phyloP scores from a whole-genome alignment of 2,888 invertebrate species.

The Eledone cirrhosa region DNA sequence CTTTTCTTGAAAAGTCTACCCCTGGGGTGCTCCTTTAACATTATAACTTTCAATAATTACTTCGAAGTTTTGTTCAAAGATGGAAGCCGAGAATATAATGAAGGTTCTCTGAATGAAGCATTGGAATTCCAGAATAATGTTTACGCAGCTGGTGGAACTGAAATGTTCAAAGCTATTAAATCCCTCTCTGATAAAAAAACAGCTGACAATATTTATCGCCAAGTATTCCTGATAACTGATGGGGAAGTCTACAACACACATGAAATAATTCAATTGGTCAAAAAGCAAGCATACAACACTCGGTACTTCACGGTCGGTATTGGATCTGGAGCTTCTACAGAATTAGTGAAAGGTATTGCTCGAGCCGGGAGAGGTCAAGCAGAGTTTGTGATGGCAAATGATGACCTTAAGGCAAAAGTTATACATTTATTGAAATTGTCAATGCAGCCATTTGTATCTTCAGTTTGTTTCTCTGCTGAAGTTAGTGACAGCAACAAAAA shows the following conservation, averaged over 20 bases:
- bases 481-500: background rate
- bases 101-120: background rate
- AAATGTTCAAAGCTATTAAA: conserved; percentile 25
- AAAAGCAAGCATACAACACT: conserved; percentile 43
- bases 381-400: conserved; percentile 54
- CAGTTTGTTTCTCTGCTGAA: conserved; percentile 23
- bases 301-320: conserved; percentile 60
- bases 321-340: conserved; percentile 60
- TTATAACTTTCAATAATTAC: conserved; percentile 50
- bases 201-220: conserved; percentile 32
- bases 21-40: conserved; percentile 50
- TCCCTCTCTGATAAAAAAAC: conserved; percentile 7
- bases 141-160: conserved; percentile 28
- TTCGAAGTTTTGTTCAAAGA: conserved; percentile 51
- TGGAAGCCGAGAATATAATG: conserved; percentile 14
- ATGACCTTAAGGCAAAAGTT: conserved; percentile 42
- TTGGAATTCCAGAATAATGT: conserved; percentile 3
- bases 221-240: conserved; percentile 65
- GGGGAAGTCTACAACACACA: conserved; percentile 62
- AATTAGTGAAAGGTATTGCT: conserved; percentile 64
- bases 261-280: conserved; percentile 53
- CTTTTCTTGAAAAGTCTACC: conserved; percentile 58
- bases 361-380: conserved; percentile 62
- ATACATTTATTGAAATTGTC: conserved; percentile 41
- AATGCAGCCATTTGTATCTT: conserved; percentile 40